These are phyloP conservation scores for Deladenus siricidicola DNA, from an alignment of 2,888 invertebrate genomes.

Conservation along the genomic window DNA sequence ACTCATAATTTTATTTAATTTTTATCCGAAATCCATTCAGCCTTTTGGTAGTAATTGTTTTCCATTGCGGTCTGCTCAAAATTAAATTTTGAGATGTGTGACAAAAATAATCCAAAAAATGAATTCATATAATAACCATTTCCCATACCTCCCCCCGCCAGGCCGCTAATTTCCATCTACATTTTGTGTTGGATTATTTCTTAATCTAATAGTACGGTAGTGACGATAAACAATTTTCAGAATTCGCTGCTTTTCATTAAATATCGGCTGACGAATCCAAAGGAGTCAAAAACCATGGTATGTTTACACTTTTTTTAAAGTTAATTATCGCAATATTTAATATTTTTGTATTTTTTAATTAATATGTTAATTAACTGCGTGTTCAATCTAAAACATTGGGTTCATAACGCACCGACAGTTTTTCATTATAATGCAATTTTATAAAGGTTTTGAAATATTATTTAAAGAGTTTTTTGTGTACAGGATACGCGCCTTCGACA, in stretches of 20 bases:
- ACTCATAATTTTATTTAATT: too few relatives aligned
- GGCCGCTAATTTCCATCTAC: too few relatives aligned
- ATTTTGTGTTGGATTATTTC: too few relatives aligned
- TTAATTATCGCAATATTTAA: neutral
- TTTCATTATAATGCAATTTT: neutral
- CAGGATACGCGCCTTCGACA: slow-evolving; percentile 5
- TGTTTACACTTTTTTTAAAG: neutral
- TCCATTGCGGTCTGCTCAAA: too few relatives aligned
- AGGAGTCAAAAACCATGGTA: slow-evolving; percentile 3
- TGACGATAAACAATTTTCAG: neutral
- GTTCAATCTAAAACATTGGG: neutral
- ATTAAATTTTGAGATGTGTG: too few relatives aligned
- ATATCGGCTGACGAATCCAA: neutral
- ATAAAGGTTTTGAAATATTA: neutral
- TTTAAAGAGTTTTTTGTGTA: slow-evolving; percentile 6
- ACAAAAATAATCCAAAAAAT: neutral
- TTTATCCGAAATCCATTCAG: too few relatives aligned
- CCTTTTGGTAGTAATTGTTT: too few relatives aligned
- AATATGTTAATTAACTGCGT: neutral
- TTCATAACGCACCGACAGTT: neutral
- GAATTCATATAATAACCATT: too few relatives aligned
- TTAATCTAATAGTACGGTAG: too few relatives aligned
- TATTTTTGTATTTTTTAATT: neutral
- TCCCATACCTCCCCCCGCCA: too few relatives aligned
- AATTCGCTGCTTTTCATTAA: slow-evolving; percentile 2